Base-by-base conservation (phyloP, 2,113 vertebrate genomes). In the Neoarius graeffei region DNA sequence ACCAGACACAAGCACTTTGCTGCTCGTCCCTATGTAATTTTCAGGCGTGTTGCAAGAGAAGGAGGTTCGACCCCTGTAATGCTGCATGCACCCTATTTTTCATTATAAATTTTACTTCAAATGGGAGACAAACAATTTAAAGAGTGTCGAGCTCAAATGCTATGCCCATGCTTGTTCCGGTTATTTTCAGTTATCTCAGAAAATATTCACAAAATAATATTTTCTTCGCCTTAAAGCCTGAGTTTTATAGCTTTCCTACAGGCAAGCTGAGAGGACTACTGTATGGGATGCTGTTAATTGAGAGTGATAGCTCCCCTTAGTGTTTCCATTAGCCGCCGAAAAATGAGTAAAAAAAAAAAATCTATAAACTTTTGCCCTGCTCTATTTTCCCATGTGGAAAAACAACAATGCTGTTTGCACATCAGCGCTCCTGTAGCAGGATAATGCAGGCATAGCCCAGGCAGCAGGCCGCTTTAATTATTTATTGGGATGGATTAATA, bases 1-100 rank as follows among this genome's bases (percentile, higher is more conserved):
- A 92, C 92, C 87, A 94, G 92, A 95, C 94, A 92, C 92, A 90
- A 94, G 93, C 93, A 94, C 92, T 94, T 92, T 93, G 88, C 91
- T 92, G 90, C 92, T 92, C 64, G 83, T 74, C 85, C 84, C 85
- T 93, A 93, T 93, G 90, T 93, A 87, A 91, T 92, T 93, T 93
- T 93, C 91, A 92, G 92, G 92, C 90, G 87, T 89, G 86, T 91
- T 89, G 89, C 71, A 89, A 57, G 77, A 88, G 86, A 87, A 57
- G 60, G 59, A n/a, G 81, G 92, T 91, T 92, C 83, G 48, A 91
- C 92, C 92, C 20, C 89, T 90, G 79, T 93, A 90, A 87, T 73
- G 82, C 81, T 88, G 86, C 91, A 85, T 90, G 91, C 91, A 92
- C 91, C 91, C 90, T 89, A 81, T 85, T 80, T 91, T 93, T 90